Evolutionary conservation across 2,113 vertebrate genomes (phyloP), one percentile per base, ranked within the genome.

Genomic region (Phyllopteryx taeniolatus): DNA sequence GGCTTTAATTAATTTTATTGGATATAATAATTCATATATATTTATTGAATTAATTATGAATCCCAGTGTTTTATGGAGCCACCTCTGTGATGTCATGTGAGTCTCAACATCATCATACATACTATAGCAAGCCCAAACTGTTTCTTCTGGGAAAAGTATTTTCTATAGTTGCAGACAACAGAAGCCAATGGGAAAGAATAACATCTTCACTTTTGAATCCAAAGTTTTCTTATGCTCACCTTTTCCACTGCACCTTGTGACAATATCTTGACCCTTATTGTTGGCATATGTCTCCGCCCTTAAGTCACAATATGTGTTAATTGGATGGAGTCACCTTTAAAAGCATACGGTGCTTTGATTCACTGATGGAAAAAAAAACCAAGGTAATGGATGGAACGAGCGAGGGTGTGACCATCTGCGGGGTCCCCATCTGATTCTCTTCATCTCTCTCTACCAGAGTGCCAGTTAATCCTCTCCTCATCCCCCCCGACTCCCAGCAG

Each of bases 381-480:
- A 15, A 44, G 8, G 33, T 27, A 75, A 86, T 65, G 72, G 76
- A 74, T 68, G 62, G 71, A 72, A 83, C 5, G 54, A 67, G 76
- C 70, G 60, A 85, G 79, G 86, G 83, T 75, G 80, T 75, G 72
- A 83, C 85, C 78, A 63, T 88, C 85, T 71, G 0, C 76, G 47
- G 78, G 87, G 80, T 80, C 81, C 76, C 83, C 42, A 22, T 84
- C 84, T 85, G 82, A 84, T 77, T 90, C 87, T 84, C 81, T 87
- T 86, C 82, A 73, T 80, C 82, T 88, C 88, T 85, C 85, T 84
- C 85, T 83, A 84, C 87, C 89, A 87, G 87, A 91, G 90, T 91
- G 89, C 87, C 77, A 78, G 84, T 86, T 93, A 92, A 92, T 91
- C 90, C 89, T 78, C 76, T 77, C 84, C 87, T 79, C 79, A 86